phyloP scores from a whole-genome alignment of 2,888 invertebrate genomes.

The Cryptocephalus moraei region DNA sequence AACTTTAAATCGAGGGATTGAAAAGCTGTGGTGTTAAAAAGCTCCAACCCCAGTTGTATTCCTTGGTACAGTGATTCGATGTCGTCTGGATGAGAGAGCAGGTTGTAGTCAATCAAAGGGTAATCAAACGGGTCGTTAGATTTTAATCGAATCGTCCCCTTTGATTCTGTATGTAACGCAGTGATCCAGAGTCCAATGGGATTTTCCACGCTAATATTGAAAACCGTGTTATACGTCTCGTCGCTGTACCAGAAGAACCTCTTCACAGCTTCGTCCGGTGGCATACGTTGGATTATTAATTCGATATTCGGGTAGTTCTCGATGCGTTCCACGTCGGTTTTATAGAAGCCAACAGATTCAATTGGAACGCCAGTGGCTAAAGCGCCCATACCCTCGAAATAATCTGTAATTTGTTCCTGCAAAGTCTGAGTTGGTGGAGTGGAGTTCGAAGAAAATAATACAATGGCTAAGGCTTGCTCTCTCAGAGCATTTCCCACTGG shows the following conservation, averaged over 20 bases:
- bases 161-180: conserved; percentile 29
- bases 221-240: conserved; percentile 24
- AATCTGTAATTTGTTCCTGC: conserved; percentile 44
- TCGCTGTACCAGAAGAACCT: conserved; percentile 16
- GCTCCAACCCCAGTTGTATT: conserved; percentile 30
- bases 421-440: conserved; percentile 24
- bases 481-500: conserved; percentile 69
- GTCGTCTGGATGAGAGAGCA: conserved; percentile 44
- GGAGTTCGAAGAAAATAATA: conserved; percentile 58
- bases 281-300: not conserved
- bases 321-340: not conserved
- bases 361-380: not conserved
- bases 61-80: conserved; percentile 45
- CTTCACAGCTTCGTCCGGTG: not conserved
- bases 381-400: conserved; percentile 10
- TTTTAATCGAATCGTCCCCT: conserved; percentile 49
- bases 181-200: conserved; percentile 9
- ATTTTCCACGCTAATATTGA: conserved; percentile 30
- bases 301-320: conserved; percentile 2
- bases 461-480: conserved; percentile 60
- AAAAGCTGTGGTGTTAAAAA: conserved; percentile 43
- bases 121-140: conserved; percentile 13
- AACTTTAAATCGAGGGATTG: conserved; percentile 39
- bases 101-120: conserved; percentile 57
- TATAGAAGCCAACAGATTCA: conserved; percentile 4